A percentile compares a stretch with the other conserved stretches of the same genome.
phyloP scores from a whole-genome alignment of 1,140 invertebrate species.

The Zaprionus ghesquierei region DNA sequence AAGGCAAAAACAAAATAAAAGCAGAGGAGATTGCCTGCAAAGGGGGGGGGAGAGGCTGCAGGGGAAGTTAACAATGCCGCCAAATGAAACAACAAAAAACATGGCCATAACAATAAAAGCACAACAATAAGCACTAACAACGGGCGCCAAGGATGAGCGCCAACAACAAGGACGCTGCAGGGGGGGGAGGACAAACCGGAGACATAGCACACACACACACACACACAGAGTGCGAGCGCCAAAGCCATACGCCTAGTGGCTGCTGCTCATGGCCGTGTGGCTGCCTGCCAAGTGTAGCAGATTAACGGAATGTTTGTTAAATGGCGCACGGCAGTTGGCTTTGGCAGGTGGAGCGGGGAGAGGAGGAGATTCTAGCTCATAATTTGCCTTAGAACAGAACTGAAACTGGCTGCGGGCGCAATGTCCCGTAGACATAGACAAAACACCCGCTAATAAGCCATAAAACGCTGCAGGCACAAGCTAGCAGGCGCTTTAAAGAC shows the following conservation, averaged over 20 bases:
- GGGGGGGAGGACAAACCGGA: slow-evolving; percentile 25
- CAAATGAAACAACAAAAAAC: slow-evolving; percentile 78
- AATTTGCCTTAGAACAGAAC: slow-evolving; percentile 43
- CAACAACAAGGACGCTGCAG: slow-evolving; percentile 11
- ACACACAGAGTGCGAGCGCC: background rate
- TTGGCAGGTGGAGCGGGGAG: background rate
- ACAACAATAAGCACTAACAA: slow-evolving; percentile 79
- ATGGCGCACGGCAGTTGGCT: slow-evolving; percentile 53
- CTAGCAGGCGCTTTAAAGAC: slow-evolving; percentile 4
- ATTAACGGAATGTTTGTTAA: slow-evolving; percentile 80
- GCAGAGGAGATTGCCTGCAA: background rate
- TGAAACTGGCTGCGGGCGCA: slow-evolving; percentile 35
- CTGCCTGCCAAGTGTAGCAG: slow-evolving; percentile 75
- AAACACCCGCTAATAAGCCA: slow-evolving; percentile 65
- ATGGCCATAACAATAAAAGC: slow-evolving; percentile 79
- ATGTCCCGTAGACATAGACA: slow-evolving; percentile 44
- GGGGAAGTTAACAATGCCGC: slow-evolving; percentile 72
- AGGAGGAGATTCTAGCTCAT: slow-evolving; percentile 37
- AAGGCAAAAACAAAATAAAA: slow-evolving; percentile 6
- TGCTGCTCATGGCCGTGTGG: slow-evolving; percentile 58
- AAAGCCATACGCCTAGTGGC: background rate
- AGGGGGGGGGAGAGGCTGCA: background rate
- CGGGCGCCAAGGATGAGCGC: slow-evolving; percentile 50
- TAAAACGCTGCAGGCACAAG: background rate
- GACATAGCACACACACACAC: background rate